These are phyloP conservation scores for Arctocebus calabarensis DNA, from an alignment of 2,797 vertebrate species.

Conservation along the genomic window DNA sequence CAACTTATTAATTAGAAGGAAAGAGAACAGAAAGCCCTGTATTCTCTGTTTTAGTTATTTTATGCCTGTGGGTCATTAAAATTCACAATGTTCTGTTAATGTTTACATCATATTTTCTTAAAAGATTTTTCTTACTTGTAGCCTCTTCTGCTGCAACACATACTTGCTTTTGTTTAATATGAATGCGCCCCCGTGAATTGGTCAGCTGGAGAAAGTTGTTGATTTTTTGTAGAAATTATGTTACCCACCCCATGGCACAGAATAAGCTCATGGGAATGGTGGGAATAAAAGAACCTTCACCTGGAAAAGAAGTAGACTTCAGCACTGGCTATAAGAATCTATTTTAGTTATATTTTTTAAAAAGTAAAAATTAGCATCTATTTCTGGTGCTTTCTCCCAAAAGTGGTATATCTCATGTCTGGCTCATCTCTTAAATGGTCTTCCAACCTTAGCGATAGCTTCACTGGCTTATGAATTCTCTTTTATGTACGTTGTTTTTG, in stretches of 20 bases:
- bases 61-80: background rate
- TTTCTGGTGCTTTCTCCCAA: background rate
- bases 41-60: background rate
- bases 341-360: background rate
- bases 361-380: background rate
- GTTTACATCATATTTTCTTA: background rate
- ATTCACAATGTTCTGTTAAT: background rate
- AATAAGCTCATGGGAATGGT: background rate
- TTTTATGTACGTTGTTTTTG: background rate
- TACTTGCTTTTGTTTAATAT: background rate
- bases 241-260: background rate
- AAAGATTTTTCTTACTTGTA: background rate
- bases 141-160: background rate
- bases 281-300: background rate
- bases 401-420: background rate
- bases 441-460: background rate
- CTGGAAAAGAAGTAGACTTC: background rate
- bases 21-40: slow-evolving; percentile 2
- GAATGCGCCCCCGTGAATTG: background rate
- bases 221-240: background rate
- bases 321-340: background rate
- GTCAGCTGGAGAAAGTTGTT: background rate
- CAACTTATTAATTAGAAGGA: background rate
- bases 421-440: background rate
- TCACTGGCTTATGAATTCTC: background rate